phyloP scores from a whole-genome alignment of 1,140 invertebrate species.

The Gerris buenoi region DNA sequence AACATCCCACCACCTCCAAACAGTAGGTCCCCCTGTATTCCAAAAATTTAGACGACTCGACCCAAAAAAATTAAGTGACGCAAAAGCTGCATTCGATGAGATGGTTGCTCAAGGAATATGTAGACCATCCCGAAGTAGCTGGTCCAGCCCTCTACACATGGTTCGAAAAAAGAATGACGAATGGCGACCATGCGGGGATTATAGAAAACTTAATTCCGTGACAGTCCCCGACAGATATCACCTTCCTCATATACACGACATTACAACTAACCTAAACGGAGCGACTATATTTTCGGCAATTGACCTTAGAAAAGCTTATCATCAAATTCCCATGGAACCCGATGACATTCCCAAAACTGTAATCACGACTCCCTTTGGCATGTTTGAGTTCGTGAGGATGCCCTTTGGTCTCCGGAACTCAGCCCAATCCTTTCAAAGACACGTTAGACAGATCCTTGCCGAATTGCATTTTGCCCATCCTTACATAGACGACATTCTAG shows the following conservation, averaged over 20 bases:
- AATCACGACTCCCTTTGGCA: conserved; percentile 21
- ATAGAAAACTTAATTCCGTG: background rate
- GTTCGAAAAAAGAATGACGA: background rate
- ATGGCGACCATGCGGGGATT: background rate
- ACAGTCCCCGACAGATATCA: conserved; percentile 2
- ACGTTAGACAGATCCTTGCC: background rate
- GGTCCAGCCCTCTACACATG: conserved; percentile 5
- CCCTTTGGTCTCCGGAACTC: background rate
- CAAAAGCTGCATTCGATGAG: conserved; percentile 4
- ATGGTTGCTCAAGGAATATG: conserved; percentile 3
- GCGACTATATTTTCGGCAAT: background rate
- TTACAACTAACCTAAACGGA: background rate
- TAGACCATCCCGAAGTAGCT: conserved; percentile 1
- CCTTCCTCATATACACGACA: background rate
- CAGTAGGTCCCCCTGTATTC: background rate
- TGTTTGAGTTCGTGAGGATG: background rate
- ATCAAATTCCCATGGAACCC: conserved; percentile 10
- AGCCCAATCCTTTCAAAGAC: background rate
- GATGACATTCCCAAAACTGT: conserved; percentile 25
- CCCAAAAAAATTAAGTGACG: background rate
- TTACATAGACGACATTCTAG: background rate
- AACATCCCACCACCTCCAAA: background rate
- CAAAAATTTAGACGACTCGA: background rate
- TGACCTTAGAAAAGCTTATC: conserved; percentile 4
- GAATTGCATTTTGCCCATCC: background rate